phyloP scores from a whole-genome alignment of 2,113 vertebrate species.

The Formicarius rufipectus region DNA sequence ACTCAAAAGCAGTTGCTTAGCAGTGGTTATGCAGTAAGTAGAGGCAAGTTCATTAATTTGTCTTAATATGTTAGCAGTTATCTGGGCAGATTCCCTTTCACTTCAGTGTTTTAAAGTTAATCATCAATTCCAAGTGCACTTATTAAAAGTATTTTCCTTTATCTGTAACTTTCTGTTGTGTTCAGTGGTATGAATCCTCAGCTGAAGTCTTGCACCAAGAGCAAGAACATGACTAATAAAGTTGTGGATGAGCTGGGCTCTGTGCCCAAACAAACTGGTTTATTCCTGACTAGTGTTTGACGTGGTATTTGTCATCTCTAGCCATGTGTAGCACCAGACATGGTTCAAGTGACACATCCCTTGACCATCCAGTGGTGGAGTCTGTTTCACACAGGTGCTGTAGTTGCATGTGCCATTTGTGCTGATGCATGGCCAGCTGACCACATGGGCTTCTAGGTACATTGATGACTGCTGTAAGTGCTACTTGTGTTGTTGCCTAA shows the following conservation, averaged over 20 bases:
- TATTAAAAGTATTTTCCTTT: not conserved
- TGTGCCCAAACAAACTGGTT: not conserved
- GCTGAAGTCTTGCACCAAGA: not conserved
- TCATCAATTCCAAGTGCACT: not conserved
- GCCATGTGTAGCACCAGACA: accelerated
- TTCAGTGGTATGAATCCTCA: not conserved
- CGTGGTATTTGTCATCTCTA: not conserved
- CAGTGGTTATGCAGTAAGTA: not conserved
- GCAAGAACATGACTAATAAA: not conserved
- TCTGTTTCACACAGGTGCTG: not conserved
- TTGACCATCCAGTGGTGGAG: not conserved
- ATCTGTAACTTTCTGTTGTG: not conserved
- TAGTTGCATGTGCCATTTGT: not conserved
- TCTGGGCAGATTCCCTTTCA: not conserved
- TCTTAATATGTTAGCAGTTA: not conserved
- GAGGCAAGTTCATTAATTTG: not conserved
- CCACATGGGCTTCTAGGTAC: not conserved
- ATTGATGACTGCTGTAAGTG: not conserved
- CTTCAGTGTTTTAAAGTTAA: not conserved
- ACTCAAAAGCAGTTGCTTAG: not conserved
- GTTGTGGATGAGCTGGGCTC: not conserved
- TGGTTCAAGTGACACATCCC: not conserved
- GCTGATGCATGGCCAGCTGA: not conserved
- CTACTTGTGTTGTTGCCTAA: not conserved
- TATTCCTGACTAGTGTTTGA: not conserved